Percentiles rank a stretch among this genome's conserved stretches.
These are phyloP conservation scores for Eledone cirrhosa DNA, from an alignment of 2,888 invertebrate genomes.

Conservation along the genomic window DNA sequence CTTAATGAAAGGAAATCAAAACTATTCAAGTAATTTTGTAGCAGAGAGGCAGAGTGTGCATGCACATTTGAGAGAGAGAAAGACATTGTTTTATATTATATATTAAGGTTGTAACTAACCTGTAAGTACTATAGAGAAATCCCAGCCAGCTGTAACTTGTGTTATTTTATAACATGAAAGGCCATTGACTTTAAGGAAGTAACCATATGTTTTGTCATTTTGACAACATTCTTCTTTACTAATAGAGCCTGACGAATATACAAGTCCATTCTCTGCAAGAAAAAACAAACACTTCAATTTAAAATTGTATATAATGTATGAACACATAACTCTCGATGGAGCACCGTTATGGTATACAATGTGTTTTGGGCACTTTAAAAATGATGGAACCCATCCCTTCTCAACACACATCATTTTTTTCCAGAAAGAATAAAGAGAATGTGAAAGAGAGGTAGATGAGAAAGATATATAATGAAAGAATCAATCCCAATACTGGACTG, in stretches of 20 bases:
- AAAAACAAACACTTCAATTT: not conserved
- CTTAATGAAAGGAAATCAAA: not conserved
- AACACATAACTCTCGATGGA: no score
- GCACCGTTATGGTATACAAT: no score
- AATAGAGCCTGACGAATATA: constrained; percentile 56
- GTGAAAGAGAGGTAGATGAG: no score
- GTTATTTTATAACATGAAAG: constrained; percentile 38
- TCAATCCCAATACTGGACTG: no score
- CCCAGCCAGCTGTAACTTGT: constrained; percentile 57
- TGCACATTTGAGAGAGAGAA: not conserved
- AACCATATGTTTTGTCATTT: not conserved
- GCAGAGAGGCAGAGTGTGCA: not conserved
- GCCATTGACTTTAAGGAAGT: constrained; percentile 35
- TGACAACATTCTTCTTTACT: constrained; percentile 51
- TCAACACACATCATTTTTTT: no score
- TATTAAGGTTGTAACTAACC: constrained; percentile 36
- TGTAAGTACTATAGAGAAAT: constrained; percentile 53
- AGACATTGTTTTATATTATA: not conserved
- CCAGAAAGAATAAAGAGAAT: no score
- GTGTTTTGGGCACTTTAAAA: no score
- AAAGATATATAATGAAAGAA: no score
- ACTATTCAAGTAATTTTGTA: not conserved
- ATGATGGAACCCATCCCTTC: no score
- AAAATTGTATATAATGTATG: no score
- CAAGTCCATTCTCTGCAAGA: constrained; percentile 40